Percentiles rank a stretch among this genome's conserved stretches.
Evolutionary conservation across 2,797 vertebrate genomes (phyloP).

Genomic region (Bradypus variegatus): DNA sequence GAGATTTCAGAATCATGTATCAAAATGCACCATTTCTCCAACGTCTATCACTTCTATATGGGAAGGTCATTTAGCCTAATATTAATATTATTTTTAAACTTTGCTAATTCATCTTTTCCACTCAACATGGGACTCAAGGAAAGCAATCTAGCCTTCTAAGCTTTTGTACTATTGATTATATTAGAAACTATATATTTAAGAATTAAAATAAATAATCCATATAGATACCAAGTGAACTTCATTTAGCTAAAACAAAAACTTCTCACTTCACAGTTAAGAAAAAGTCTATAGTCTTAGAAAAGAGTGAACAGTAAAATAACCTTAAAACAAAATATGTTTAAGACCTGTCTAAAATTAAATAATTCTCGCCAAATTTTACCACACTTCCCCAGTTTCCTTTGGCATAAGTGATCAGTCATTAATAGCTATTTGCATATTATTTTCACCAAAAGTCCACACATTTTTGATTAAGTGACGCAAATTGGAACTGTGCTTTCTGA

Average conservation of each 20-base stretch:
- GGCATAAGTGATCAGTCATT: conserved; percentile 61
- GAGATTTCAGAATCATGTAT: background rate
- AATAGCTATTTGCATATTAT: conserved; percentile 65
- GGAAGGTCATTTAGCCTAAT: background rate
- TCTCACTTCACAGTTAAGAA: background rate
- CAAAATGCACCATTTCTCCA: background rate
- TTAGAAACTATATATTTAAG: conserved; percentile 12
- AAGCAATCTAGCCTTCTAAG: background rate
- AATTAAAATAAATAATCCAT: conserved; percentile 28
- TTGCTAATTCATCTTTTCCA: conserved; percentile 21
- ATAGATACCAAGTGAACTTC: background rate
- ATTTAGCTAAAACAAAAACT: conserved; percentile 15
- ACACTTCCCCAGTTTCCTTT: conserved; percentile 63
- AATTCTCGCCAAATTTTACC: conserved; percentile 65
- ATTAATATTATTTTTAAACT: background rate
- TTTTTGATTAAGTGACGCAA: conserved; percentile 71
- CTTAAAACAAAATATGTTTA: background rate
- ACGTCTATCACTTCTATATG: background rate
- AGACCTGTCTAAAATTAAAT: conserved; percentile 57
- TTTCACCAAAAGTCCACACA: conserved; percentile 69
- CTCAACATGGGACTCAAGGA: background rate
- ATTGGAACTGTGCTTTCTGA: conserved; percentile 67
- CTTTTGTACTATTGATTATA: background rate
- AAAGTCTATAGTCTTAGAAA: background rate
- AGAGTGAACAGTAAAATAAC: background rate